Conservation (phyloP, 1,140 invertebrate genomes). For the Drosophila ambigua region DNA sequence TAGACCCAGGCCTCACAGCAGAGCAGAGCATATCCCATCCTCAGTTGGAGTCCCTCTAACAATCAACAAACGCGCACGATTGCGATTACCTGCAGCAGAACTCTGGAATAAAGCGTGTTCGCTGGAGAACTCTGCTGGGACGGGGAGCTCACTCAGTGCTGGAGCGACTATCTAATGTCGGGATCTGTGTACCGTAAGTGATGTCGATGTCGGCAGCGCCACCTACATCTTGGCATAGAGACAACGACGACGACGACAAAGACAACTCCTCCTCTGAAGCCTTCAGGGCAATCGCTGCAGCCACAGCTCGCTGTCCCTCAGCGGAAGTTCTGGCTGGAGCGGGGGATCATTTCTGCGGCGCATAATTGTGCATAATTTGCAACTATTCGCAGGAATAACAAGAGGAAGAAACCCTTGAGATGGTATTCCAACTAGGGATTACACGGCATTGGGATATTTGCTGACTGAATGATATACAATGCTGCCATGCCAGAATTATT, state of each 20-base stretch:
- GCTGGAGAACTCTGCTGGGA: slow-evolving; percentile 12
- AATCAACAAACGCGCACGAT: slow-evolving; percentile 70
- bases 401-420: not conserved
- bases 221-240: slow-evolving; percentile 64
- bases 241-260: slow-evolving; percentile 22
- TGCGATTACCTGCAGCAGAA: slow-evolving; percentile 37
- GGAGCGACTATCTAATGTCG: slow-evolving; percentile 64
- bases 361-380: slow-evolving; percentile 66
- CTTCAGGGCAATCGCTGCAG: slow-evolving; percentile 8
- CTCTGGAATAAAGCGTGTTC: slow-evolving; percentile 19
- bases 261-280: slow-evolving; percentile 13
- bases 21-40: slow-evolving; percentile 1
- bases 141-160: not conserved
- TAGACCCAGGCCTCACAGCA: not conserved
- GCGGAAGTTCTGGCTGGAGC: slow-evolving; percentile 29
- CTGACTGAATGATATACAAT: no score
- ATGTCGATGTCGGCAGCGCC: slow-evolving; percentile 76
- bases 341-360: slow-evolving; percentile 3
- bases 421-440: no score
- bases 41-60: slow-evolving; percentile 41
- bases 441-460: no score
- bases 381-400: not conserved
- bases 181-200: slow-evolving; percentile 73
- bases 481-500: no score
- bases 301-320: slow-evolving; percentile 15